These are phyloP conservation scores for Dascillus cervinus DNA, from an alignment of 2,888 invertebrate species.

Conservation along the genomic window DNA sequence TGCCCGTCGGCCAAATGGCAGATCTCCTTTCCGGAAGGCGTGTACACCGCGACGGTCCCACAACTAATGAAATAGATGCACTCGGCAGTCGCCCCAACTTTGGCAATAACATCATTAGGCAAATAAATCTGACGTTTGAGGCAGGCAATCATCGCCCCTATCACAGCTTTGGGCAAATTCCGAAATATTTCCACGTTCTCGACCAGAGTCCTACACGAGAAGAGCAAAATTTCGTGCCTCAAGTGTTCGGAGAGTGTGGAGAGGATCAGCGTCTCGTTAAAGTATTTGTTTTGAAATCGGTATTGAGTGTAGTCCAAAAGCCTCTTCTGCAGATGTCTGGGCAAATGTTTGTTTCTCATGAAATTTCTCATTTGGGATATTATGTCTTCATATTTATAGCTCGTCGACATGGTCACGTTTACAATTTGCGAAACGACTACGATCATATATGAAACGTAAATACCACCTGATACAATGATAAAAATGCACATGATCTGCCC, in stretches of 20 bases:
- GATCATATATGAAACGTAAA: slow-evolving; percentile 26
- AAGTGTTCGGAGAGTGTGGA: slow-evolving; percentile 34
- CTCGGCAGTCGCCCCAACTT: slow-evolving; percentile 36
- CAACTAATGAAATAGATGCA: slow-evolving; percentile 47
- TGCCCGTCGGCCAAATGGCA: slow-evolving; percentile 48
- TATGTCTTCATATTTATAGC: slow-evolving; percentile 39
- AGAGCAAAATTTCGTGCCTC: slow-evolving; percentile 46
- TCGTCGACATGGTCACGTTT: slow-evolving; percentile 26
- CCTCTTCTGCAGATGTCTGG: slow-evolving; percentile 33
- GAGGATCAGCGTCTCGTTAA: slow-evolving; percentile 37
- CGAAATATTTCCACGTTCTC: slow-evolving; percentile 49
- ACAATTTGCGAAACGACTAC: slow-evolving; percentile 33
- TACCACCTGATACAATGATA: slow-evolving; percentile 21
- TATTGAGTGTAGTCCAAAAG: slow-evolving; percentile 37
- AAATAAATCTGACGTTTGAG: slow-evolving; percentile 48
- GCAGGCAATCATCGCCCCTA: slow-evolving; percentile 47
- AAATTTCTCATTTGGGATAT: slow-evolving; percentile 40
- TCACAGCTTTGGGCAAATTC: slow-evolving; percentile 40
- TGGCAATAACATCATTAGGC: slow-evolving; percentile 43
- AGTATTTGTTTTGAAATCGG: slow-evolving; percentile 40
- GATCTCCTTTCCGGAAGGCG: slow-evolving; percentile 44
- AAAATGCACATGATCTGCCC: slow-evolving; percentile 22
- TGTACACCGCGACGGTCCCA: slow-evolving; percentile 44
- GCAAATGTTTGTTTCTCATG: slow-evolving; percentile 37
- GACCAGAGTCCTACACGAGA: slow-evolving; percentile 48